Percentiles rank a stretch among this genome's conserved stretches.
Evolutionary conservation across 1,140 invertebrate species (phyloP).

Genomic region (Vanessa tameamea): DNA sequence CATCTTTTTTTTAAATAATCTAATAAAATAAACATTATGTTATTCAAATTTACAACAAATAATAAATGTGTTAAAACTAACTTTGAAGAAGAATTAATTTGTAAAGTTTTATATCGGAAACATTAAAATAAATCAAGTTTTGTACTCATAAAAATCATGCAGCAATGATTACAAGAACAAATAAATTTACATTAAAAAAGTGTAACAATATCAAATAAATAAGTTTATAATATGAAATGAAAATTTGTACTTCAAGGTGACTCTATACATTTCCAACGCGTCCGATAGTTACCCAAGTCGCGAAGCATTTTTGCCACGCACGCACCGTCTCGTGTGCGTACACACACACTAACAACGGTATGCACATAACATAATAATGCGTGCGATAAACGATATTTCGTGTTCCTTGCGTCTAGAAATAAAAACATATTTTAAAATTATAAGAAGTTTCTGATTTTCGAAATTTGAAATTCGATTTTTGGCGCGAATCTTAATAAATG

Average conservation of each 20-base stretch:
- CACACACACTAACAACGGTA: slow-evolving; percentile 28
- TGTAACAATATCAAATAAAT: not conserved
- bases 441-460: slow-evolving; percentile 1
- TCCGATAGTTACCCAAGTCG: slow-evolving; percentile 77
- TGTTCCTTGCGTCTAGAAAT: slow-evolving; percentile 30
- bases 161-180: too few species aligned
- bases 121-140: too few species aligned
- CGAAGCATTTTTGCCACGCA: slow-evolving; percentile 76
- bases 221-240: not conserved
- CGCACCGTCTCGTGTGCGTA: slow-evolving; percentile 49
- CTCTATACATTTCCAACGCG: slow-evolving; percentile 50
- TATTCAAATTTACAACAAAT: too few species aligned
- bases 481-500: too few species aligned
- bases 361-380: slow-evolving; percentile 38
- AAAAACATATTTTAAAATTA: not conserved
- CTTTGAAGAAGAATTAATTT: too few species aligned
- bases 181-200: too few species aligned
- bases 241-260: not conserved
- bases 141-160: too few species aligned
- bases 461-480: not conserved
- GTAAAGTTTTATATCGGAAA: too few species aligned
- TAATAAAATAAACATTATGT: too few species aligned
- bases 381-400: slow-evolving; percentile 54
- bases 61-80: too few species aligned
- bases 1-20: too few species aligned